phyloP scores from a whole-genome alignment of 2,797 vertebrate species.

The Orestias chungarensis region DNA sequence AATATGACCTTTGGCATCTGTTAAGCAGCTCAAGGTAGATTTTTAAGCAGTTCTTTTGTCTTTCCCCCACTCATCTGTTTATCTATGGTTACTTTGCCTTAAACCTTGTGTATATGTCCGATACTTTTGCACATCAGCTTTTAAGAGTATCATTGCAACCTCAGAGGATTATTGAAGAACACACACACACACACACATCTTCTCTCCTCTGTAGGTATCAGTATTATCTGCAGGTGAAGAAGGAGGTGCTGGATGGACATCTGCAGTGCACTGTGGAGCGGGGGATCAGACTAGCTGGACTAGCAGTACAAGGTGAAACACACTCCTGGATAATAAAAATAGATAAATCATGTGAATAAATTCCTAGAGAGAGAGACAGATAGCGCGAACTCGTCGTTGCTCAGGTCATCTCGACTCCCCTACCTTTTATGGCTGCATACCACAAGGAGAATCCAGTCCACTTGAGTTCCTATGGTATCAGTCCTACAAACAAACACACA shows the following conservation, averaged over 20 bases:
- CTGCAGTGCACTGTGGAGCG: constrained; percentile 88
- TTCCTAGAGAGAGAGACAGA: constrained; percentile 45
- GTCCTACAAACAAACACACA: constrained; percentile 54
- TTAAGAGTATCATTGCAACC: not conserved
- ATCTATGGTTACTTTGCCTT: not conserved
- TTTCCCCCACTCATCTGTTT: not conserved
- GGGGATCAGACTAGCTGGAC: constrained; percentile 90
- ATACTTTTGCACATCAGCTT: too few species aligned
- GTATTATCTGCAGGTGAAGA: constrained; percentile 98
- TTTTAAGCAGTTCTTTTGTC: not conserved
- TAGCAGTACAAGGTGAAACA: constrained; percentile 92
- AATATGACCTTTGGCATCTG: not conserved
- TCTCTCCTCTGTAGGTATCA: constrained; percentile 84
- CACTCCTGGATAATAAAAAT: constrained; percentile 24
- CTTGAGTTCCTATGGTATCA: constrained; percentile 76
- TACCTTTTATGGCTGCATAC: constrained; percentile 81
- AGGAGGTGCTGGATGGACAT: constrained; percentile 91
- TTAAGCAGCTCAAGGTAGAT: not conserved
- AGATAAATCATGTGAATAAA: constrained; percentile 48
- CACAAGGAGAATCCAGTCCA: constrained; percentile 68
- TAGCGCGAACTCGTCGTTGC: constrained; percentile 65
- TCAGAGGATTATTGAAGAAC: not conserved
- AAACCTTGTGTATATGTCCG: not conserved
- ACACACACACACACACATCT: too few species aligned
- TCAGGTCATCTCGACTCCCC: constrained; percentile 73